These are phyloP conservation scores for Scaptomyza polygonia DNA, from an alignment of 2,888 invertebrate species.

Conservation along the genomic window DNA sequence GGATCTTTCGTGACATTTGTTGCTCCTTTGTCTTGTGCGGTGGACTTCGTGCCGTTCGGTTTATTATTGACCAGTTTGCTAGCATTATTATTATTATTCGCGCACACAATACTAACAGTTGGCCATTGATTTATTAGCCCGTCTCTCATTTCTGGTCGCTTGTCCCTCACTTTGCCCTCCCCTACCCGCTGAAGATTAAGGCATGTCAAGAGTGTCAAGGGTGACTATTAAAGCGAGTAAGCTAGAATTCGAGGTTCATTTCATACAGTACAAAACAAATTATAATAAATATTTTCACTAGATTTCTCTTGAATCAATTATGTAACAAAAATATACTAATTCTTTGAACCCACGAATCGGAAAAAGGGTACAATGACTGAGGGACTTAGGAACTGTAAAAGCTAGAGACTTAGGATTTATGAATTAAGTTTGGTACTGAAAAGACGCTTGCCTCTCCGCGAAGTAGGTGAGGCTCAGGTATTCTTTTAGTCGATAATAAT, in stretches of 20 bases:
- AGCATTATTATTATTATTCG: constrained; percentile 76
- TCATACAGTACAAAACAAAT: constrained; percentile 12
- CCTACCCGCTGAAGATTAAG: constrained; percentile 19
- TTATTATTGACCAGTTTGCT: constrained; percentile 78
- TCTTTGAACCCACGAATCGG: too few species aligned
- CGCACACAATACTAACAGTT: constrained; percentile 82
- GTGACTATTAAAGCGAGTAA: constrained; percentile 29
- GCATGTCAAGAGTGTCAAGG: constrained; percentile 26
- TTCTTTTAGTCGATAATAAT: too few species aligned
- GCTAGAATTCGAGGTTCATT: constrained; percentile 28
- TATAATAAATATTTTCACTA: constrained; percentile 3
- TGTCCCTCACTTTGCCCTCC: neutral
- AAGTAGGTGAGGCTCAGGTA: too few species aligned
- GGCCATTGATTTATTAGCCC: constrained; percentile 81
- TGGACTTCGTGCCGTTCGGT: constrained; percentile 39
- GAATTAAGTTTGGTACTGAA: too few species aligned
- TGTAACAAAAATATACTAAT: neutral
- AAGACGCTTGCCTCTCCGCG: too few species aligned
- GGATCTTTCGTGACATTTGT: constrained; percentile 71
- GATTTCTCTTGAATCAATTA: neutral
- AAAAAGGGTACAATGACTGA: too few species aligned
- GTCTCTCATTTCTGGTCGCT: constrained; percentile 49
- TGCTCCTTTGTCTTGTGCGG: constrained; percentile 62
- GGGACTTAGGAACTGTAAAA: too few species aligned
- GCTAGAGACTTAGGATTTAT: too few species aligned